Evolutionary conservation across 2,113 vertebrate species (phyloP), one percentile per base, ranked within the genome.

Genomic region (Cyprinodon brontotheroides): DNA sequence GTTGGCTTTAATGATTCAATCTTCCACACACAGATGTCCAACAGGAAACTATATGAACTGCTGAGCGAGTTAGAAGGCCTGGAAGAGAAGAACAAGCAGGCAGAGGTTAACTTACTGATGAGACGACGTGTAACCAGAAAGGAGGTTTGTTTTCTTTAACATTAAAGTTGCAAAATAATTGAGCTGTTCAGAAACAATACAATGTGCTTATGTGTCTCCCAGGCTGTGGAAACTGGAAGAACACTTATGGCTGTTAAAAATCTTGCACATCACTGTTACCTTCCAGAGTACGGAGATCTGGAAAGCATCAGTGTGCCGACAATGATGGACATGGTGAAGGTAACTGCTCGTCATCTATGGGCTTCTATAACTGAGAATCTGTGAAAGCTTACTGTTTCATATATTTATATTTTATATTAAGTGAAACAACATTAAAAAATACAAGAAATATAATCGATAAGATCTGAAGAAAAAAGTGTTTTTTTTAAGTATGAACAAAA

Each of bases 311-410:
- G 71, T 11, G 72, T 87, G 3, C 45, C 86, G 45, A 88, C 81
- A 37, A 94, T 92, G 91, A 87, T 95, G 87, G 84, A 93, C 65
- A 94, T 79, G 87, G 93, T 95, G 59, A 94, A 95, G 94, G 94
- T 94, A 85, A 83, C 61, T n/a, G n/a, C 29, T 75, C 4, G 0
- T 4, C 3, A 64, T 14, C 39, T 3, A 71, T n/a, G 0, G 1
- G 12, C 9, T 11, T 45, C 43, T 11, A 2, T 12, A 45, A 2
- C 43, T 45, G 43, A 45, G 9, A 45, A 8, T 11, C 43, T 7
- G 9, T 45, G 43, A 45, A 45, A 45, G 9, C 9, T 45, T 2
- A 11, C n/a, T n/a, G n/a, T n/a, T n/a, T n/a, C n/a, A 45, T 11
- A 9, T 45, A 45, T 45, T 45, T 45, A 53, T 53, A 53, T 53